Base-by-base conservation (phyloP, 2,888 invertebrate genomes). In the Pheosia gnoma region DNA sequence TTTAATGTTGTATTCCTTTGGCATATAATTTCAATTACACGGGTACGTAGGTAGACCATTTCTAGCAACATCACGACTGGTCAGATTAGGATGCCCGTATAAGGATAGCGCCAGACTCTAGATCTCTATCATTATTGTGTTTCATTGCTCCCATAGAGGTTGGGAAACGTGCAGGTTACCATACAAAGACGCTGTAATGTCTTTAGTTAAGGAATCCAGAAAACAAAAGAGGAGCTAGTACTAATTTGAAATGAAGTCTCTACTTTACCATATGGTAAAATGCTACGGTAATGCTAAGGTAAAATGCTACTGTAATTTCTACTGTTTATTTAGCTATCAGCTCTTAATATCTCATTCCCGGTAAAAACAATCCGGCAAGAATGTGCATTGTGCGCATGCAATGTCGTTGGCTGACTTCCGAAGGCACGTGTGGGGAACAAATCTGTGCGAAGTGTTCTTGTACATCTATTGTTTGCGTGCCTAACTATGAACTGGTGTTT, bases 331-430 rank as follows among this genome's bases (percentile, higher is more conserved):
- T n/a, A n/a, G n/a, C n/a, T n/a, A 75, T 77, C 62, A 71, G 58
- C 59, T 62, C 63, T 65, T 73, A 66, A 73, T 68, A 65, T 58
- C 9, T 60, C 54, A 54, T 51, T 56, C 54, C 11, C 57, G 65
- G 57, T 74, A 72, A 71, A 77, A 75, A 79, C 68, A 77, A 81
- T 77, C 70, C 74, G 57, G 75, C 60, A 83, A 83, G 82, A 87
- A 87, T 86, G 83, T 76, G 78, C 79, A 87, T 87, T 87, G 85
- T 84, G 75, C 81, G 55, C 55, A 65, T 57, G 65, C 72, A 70
- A 73, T 68, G 60, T 73, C 47, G 67, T 77, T 76, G 68, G 67
- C 66, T 76, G 72, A 85, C 86, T 88, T 87, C 87, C 86, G 84
- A 85, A 74, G 66, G 69, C 62, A 62, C 68, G 68, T 65, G 59